Percentiles rank a stretch among this genome's conserved stretches.
Evolutionary conservation across 2,113 vertebrate genomes (phyloP).

Genomic region (Micronycteris hirsuta): DNA sequence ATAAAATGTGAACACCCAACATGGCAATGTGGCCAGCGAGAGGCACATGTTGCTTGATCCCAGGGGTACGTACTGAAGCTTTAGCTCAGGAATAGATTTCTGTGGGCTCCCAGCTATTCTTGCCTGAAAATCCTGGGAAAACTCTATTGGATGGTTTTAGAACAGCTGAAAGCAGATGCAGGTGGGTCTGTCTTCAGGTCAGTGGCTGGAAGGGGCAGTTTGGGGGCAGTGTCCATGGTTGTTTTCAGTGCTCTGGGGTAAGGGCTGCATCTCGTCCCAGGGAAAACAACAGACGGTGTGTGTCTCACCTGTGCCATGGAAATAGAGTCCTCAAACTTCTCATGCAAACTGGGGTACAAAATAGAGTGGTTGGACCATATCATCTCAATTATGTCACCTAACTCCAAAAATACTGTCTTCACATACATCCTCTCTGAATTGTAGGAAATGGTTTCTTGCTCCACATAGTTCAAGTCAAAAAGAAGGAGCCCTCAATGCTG

Average conservation of each 20-base stretch:
- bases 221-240: not conserved
- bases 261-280: not conserved
- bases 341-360: not conserved
- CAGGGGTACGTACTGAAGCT: too few relatives aligned
- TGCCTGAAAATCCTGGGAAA: slow-evolving; percentile 4
- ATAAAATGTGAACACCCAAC: slow-evolving; percentile 65
- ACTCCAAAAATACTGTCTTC: not conserved
- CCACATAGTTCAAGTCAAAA: not conserved
- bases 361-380: not conserved
- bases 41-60: not conserved
- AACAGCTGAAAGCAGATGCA: slow-evolving; percentile 32
- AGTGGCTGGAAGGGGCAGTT: not conserved
- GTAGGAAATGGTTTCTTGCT: not conserved
- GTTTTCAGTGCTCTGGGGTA: accelerated
- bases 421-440: too few relatives aligned
- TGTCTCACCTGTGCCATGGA: accelerated
- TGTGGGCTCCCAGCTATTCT: slow-evolving; percentile 63
- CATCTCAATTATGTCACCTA: not conserved
- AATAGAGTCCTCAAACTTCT: not conserved
- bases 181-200: not conserved
- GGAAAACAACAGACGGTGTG: not conserved
- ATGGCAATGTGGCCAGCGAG: slow-evolving; percentile 37
- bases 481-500: not conserved
- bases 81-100: slow-evolving; percentile 7
- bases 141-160: accelerated